Evolutionary conservation across 2,113 vertebrate species (phyloP).

Genomic region (Callipepla californica): DNA sequence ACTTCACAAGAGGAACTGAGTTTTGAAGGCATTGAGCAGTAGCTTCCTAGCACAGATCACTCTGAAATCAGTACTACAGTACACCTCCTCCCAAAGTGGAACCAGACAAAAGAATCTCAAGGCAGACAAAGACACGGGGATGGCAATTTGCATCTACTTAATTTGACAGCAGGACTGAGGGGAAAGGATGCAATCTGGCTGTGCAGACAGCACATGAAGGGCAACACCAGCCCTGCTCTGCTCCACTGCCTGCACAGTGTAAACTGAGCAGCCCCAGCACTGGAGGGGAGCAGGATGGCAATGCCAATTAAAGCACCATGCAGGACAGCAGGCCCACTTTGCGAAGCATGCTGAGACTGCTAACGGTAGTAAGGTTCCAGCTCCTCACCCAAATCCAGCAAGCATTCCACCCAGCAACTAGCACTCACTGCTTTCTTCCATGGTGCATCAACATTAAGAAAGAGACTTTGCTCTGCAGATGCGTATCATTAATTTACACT

Average conservation of each 20-base stretch:
- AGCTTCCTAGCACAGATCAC: neutral
- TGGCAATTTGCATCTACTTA: neutral
- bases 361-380: neutral
- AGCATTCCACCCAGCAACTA: too few species aligned
- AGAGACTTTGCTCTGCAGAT: neutral
- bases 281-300: neutral
- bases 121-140: neutral
- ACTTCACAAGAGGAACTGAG: neutral
- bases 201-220: neutral
- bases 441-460: fast-evolving
- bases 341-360: neutral
- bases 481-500: fast-evolving
- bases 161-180: neutral
- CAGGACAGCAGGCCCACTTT: fast-evolving
- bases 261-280: too few species aligned
- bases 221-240: neutral
- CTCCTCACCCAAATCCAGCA: too few species aligned
- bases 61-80: fast-evolving
- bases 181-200: neutral
- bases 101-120: neutral
- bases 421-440: neutral
- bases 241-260: neutral
- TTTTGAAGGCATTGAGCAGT: fast-evolving
- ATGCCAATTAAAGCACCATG: neutral
- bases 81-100: neutral